A percentile compares a stretch with the other conserved stretches of the same genome.
These are phyloP conservation scores for Matsumurasca onukii DNA, from an alignment of 1,140 invertebrate genomes.

Conservation along the genomic window DNA sequence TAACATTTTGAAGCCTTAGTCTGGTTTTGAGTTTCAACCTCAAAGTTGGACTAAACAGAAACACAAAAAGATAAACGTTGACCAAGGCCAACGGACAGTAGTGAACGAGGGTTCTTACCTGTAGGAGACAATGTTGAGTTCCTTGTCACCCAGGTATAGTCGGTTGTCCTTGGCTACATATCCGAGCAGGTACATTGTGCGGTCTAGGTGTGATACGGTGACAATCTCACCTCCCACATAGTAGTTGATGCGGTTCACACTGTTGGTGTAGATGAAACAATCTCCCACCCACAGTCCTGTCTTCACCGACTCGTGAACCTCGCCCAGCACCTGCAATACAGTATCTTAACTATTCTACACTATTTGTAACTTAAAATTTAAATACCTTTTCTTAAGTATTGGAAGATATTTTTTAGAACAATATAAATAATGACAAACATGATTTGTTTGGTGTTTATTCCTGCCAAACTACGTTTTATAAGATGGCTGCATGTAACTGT, in stretches of 20 bases:
- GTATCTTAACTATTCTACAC: slow-evolving; percentile 26
- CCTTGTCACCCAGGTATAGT: slow-evolving; percentile 96
- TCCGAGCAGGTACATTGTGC: slow-evolving; percentile 85
- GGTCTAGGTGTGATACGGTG: slow-evolving; percentile 95
- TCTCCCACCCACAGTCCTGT: slow-evolving; percentile 99
- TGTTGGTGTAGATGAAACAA: slow-evolving; percentile 99
- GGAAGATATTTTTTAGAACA: background rate
- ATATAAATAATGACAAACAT: background rate
- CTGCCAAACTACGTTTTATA: background rate
- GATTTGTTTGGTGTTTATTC: background rate
- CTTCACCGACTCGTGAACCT: slow-evolving; percentile 91
- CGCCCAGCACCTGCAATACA: slow-evolving; percentile 69
- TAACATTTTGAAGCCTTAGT: background rate
- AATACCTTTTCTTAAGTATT: slow-evolving; percentile 39
- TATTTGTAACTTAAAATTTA: background rate
- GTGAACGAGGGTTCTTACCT: slow-evolving; percentile 45
- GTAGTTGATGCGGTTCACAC: slow-evolving; percentile 96
- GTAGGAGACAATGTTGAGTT: slow-evolving; percentile 92
- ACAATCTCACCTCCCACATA: slow-evolving; percentile 99
- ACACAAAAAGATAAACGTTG: too few relatives aligned
- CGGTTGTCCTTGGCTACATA: slow-evolving; percentile 97
- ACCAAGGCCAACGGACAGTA: too few relatives aligned
- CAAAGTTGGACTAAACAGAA: background rate
- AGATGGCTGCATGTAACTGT: background rate
- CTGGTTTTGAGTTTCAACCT: background rate